Base-by-base conservation (phyloP, 2,113 vertebrate species). In the Eretmochelys imbricata region DNA sequence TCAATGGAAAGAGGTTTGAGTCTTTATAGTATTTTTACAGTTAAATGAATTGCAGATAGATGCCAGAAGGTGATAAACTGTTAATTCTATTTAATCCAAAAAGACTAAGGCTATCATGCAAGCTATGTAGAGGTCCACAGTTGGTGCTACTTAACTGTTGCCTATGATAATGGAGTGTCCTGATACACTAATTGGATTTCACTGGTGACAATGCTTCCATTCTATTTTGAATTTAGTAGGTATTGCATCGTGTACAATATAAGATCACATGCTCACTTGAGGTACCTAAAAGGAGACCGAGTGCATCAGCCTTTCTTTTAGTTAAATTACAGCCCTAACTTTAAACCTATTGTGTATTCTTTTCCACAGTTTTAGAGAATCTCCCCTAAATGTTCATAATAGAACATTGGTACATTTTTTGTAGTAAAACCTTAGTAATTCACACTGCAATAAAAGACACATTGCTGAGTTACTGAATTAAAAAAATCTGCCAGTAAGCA, bases 1-100 rank as follows among this genome's bases (percentile, higher is more conserved):
- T 55, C 99, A 99, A 96, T 99, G 99, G 99, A 99, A 99, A 97
- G 98, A 99, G 99, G 99, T 99, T 97, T 95, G 98, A 95, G 27
- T 88, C 88, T 89, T 54, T 49, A 79, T 59, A 89, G 76, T 38
- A 17, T 55, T 87, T 83, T 62, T 54, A 65, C 12, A 82, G 50
- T 69, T 72, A 59, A 46, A 29, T 19, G 17, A 80, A 75, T 79
- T 93, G 53, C 48, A 86, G 54, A 55, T 81, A 38, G n/a, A 93
- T 92, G 69, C 90, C 85, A 54, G 75, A 57, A 93, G 83, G 55
- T 49, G 9, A 5, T 11, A 72, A 49, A 11, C 16, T 94, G 46
- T 49, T n/a, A 55, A 31, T 29, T 31, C 29, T 72, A 22, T 4
- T 35, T 55, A 31, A 8, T 62, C 50, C 59, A 78, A 57, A 4